Conservation (phyloP, 2,888 invertebrate species). For the Hydrotaea cyrtoneurina region DNA sequence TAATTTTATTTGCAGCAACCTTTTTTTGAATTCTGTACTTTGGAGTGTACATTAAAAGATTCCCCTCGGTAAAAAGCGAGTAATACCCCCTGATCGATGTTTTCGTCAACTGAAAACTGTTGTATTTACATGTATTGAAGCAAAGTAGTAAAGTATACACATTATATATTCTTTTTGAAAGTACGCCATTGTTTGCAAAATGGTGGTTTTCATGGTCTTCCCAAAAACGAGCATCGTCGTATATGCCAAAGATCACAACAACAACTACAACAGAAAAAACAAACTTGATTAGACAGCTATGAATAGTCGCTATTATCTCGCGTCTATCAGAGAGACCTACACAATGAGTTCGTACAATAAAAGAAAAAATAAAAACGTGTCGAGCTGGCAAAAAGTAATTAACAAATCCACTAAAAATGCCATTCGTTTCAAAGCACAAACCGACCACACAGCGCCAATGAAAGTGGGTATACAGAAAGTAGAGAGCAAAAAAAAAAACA, state of each 20-base stretch:
- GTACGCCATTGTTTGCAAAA: not conserved
- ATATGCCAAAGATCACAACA: conserved; percentile 23
- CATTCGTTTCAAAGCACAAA: not conserved
- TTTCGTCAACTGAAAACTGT: no score
- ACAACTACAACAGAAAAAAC: not conserved
- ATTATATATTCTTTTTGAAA: not conserved
- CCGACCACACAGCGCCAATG: not conserved
- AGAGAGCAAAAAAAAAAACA: not conserved
- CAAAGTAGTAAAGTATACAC: no score
- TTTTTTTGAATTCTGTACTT: no score
- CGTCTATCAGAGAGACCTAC: conserved; percentile 42
- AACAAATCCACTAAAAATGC: not conserved
- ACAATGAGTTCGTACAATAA: conserved; percentile 19
- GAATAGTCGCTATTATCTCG: conserved; percentile 47
- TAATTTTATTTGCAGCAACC: no score
- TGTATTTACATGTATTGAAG: no score
- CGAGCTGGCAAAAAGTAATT: conserved; percentile 35
- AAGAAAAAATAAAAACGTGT: conserved; percentile 10
- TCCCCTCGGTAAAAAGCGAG: no score
- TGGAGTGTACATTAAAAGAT: no score
- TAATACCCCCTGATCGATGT: no score
- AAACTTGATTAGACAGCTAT: conserved; percentile 52
- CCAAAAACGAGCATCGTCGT: not conserved
- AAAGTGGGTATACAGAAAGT: conserved; percentile 28
- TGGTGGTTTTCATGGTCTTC: not conserved